Percentiles rank a stretch among this genome's conserved stretches.
Conservation (phyloP, 1,140 invertebrate genomes). For the Diorhabda carinulata region DNA sequence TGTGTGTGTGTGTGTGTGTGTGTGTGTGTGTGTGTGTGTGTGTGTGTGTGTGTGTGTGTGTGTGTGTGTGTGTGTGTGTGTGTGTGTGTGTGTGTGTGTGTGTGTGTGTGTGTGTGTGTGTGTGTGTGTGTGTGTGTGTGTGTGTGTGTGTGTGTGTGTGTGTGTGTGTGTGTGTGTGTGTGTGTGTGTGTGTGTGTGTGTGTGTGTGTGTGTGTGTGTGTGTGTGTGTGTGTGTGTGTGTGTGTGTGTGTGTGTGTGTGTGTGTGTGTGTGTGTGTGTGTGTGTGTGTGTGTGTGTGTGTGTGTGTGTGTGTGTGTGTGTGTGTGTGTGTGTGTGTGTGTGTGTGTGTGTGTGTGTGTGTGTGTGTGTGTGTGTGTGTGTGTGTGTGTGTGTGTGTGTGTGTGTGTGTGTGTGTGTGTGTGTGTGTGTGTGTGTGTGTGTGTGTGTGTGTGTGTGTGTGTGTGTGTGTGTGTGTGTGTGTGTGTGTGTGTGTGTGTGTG, state of each 20-base stretch:
- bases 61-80: conserved; percentile 13
- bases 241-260: conserved; percentile 8
- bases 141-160: conserved; percentile 8
- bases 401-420: conserved; percentile 9
- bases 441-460: conserved; percentile 12
- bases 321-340: conserved; percentile 8
- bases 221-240: conserved; percentile 8
- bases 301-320: conserved; percentile 8
- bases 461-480: conserved; percentile 13
- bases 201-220: conserved; percentile 8
- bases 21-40: conserved; percentile 13
- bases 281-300: conserved; percentile 8
- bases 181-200: conserved; percentile 8
- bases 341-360: conserved; percentile 8
- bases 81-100: conserved; percentile 11
- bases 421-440: conserved; percentile 12
- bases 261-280: conserved; percentile 8
- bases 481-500: conserved; percentile 12
- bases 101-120: conserved; percentile 8
- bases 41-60: conserved; percentile 13
- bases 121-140: conserved; percentile 8
- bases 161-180: conserved; percentile 8
- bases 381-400: conserved; percentile 9
- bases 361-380: conserved; percentile 8
- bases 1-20: conserved; percentile 13